Evolutionary conservation across 2,888 invertebrate genomes (phyloP), one percentile per base, ranked within the genome.

Genomic region (Operophtera brumata): DNA sequence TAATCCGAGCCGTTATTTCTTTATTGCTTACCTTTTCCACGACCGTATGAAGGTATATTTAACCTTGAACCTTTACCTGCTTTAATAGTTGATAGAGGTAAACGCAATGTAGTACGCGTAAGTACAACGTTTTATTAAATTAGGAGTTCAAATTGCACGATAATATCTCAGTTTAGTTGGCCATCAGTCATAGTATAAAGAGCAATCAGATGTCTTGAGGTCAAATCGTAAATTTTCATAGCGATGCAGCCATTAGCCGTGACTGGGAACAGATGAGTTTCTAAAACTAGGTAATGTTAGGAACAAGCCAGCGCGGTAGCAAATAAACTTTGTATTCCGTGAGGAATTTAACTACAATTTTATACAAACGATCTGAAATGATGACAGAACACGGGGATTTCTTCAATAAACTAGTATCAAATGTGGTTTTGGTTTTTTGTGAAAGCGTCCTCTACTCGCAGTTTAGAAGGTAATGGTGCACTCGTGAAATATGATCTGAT

Each of bases 41-140:
- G 69, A 66, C 62, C 62, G 62, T 69, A 61, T 51, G 59, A 51
- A 67, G 70, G 72, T 66, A 71, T 69, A 62, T 65, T 75, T 77
- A 70, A 78, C 77, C 77, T 76, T 73, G 67, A 72, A 67, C 73
- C 71, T 72, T 63, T 60, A 62, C 71, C 66, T 64, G 62, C 66
- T 66, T 65, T 62, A 66, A 66, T 70, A 64, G 63, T 35, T 66
- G 59, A 54, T 63, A 61, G 65, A 65, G 69, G 69, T 62, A 65
- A 62, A 66, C 59, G 65, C 67, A 69, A 67, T 64, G 54, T 57
- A 62, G 65, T 61, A 68, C 60, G 63, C 60, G 68, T 57, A 52
- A 52, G 48, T 62, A 67, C 65, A 66, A 53, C 64, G 67, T 68
- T 78, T 74, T 73, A 78, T 77, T 74, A 69, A 73, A 76, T 72